Base-by-base conservation (phyloP, 1,140 invertebrate species). In the Dendroctonus valens region DNA sequence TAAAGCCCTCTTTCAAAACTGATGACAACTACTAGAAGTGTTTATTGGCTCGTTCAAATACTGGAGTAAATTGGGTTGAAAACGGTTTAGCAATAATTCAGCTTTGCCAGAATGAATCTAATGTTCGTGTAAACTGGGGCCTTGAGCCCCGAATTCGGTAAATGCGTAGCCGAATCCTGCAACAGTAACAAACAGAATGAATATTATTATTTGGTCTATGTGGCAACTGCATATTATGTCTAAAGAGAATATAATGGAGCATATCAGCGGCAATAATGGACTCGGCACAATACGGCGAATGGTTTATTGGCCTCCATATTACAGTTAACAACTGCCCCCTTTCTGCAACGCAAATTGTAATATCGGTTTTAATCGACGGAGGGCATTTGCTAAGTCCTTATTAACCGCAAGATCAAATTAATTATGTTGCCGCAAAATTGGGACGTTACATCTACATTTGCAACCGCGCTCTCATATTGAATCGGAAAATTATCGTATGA, bases 241-340 rank as follows among this genome's bases (percentile, higher is more conserved):
- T 59, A 59, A 59, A 59, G 57, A 59, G 57, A 59, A 59, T 46
- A 59, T 59, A 59, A 59, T 59, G 48, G 53, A 57, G 53, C 38
- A 57, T 57, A 57, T 57, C 53, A 44, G 42, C 57, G 41, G 39
- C 57, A 46, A 48, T 59, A 59, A 59, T 59, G 57, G 57, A 59
- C 42, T 15, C n/a, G 9, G 42, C 42, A 59, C 57, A 59, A 59
- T 59, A 59, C 26, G 57, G 57, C 57, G 38, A 59, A 59, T 59
- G 14, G 57, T 59, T 59, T 59, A 59, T 59, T 12, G 57, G 57
- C 48, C 42, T 59, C 57, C 14, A 15, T 55, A 55, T 55, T 55
- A 41, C 53, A 41, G 53, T 55, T 55, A 39, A 41, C 53, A 55
- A 55, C 53, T 55, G 39, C 7, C 39, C 14, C 50, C 40, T 59